A percentile compares a stretch with the other conserved stretches of the same genome.
phyloP scores from a whole-genome alignment of 2,113 vertebrate species.

The Microtus montanus region DNA sequence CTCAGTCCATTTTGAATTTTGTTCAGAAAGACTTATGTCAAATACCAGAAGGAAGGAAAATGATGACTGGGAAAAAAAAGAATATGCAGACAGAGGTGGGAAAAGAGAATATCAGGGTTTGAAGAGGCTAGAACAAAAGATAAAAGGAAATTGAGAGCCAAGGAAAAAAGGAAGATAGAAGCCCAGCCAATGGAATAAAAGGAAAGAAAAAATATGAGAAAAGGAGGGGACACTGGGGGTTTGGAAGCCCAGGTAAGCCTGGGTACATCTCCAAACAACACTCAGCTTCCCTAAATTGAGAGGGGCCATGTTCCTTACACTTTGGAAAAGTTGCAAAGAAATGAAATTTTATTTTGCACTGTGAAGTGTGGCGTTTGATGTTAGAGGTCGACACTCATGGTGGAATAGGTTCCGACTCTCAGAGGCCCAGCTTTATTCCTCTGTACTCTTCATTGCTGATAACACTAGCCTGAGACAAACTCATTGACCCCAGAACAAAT shows the following conservation, averaged over 20 bases:
- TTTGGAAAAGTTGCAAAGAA: background rate
- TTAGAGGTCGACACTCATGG: background rate
- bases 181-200: background rate
- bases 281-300: background rate
- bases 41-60: background rate
- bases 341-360: background rate
- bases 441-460: background rate
- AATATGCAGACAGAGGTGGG: background rate
- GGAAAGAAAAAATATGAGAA: background rate
- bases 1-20: background rate
- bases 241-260: background rate
- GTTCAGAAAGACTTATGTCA: background rate
- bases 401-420: background rate
- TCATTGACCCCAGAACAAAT: background rate
- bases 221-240: background rate
- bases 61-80: background rate
- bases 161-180: background rate
- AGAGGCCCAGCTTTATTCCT: background rate
- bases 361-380: background rate
- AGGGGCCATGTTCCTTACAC: background rate
- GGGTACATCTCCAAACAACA: background rate
- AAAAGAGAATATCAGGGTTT: background rate
- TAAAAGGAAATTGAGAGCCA: background rate
- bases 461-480: background rate
- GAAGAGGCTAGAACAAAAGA: background rate